These are phyloP conservation scores for Arenicola marina DNA, from an alignment of 2,888 invertebrate species.

Conservation along the genomic window DNA sequence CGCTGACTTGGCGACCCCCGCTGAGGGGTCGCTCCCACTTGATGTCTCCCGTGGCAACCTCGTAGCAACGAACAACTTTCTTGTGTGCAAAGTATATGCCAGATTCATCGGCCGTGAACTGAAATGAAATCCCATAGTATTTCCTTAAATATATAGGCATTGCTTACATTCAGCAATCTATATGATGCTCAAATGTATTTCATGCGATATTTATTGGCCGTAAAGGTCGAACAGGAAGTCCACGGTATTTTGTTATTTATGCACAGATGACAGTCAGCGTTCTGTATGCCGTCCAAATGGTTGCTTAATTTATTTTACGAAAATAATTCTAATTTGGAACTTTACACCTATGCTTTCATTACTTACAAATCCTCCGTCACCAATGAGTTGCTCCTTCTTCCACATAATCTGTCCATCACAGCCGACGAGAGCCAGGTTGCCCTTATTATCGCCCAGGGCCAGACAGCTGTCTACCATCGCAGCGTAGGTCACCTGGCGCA, in stretches of 20 bases:
- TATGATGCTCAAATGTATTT: too few relatives aligned
- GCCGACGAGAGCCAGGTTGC: constrained; percentile 15
- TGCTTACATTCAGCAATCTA: too few relatives aligned
- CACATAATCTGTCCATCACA: constrained; percentile 16
- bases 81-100: constrained; percentile 25
- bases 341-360: too few relatives aligned
- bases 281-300: too few relatives aligned
- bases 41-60: constrained; percentile 11
- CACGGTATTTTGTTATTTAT: too few relatives aligned
- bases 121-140: neutral
- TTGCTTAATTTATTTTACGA: too few relatives aligned
- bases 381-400: constrained; percentile 14
- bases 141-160: too few relatives aligned
- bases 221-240: too few relatives aligned
- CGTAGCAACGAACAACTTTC: constrained; percentile 17
- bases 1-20: neutral
- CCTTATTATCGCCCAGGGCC: constrained; percentile 19
- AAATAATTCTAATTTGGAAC: too few relatives aligned
- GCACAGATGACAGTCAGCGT: too few relatives aligned
- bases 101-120: constrained; percentile 19
- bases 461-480: constrained; percentile 18
- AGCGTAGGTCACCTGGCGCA: constrained; percentile 16
- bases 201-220: too few relatives aligned
- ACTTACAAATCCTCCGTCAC: constrained; percentile 11
- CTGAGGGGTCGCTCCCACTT: constrained; percentile 11